Evolutionary conservation across 2,797 vertebrate species (phyloP).

Genomic region (Tachyglossus aculeatus): DNA sequence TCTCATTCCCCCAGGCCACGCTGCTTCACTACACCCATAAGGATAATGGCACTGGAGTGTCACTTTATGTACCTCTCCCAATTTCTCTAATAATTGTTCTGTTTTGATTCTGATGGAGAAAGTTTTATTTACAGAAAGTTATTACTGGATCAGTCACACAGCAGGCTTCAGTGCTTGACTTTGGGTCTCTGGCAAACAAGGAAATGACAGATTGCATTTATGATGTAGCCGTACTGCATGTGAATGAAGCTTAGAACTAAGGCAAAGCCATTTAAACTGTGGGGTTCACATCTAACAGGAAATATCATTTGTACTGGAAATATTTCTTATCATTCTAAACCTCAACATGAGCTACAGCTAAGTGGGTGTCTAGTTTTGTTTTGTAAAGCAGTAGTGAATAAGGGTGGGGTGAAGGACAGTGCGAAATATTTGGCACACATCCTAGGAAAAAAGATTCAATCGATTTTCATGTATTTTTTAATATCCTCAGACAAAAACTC

Average conservation of each 20-base stretch:
- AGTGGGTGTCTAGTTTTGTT: background rate
- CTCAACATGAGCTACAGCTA: background rate
- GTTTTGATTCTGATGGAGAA: constrained; percentile 7
- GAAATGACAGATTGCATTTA: constrained; percentile 17
- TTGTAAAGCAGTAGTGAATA: background rate
- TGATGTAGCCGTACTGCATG: constrained; percentile 8
- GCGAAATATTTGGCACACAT: too few species aligned
- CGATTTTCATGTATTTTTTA: background rate
- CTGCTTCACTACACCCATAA: too few species aligned
- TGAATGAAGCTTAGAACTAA: background rate
- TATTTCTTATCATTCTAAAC: background rate
- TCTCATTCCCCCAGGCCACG: too few species aligned
- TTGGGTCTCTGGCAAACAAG: constrained; percentile 12
- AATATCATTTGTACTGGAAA: constrained; percentile 13
- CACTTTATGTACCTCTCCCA: constrained; percentile 9
- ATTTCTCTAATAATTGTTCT: too few species aligned
- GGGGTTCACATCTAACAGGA: constrained; percentile 14
- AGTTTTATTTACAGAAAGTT: constrained; percentile 42
- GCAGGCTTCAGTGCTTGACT: background rate
- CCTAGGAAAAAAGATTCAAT: background rate
- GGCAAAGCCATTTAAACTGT: background rate
- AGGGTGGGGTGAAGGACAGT: background rate
- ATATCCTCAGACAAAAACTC: background rate
- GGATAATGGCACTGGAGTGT: too few species aligned
- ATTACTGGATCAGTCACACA: constrained; percentile 14